phyloP scores from a whole-genome alignment of 2,888 invertebrate genomes.

The Lagria hirta region DNA sequence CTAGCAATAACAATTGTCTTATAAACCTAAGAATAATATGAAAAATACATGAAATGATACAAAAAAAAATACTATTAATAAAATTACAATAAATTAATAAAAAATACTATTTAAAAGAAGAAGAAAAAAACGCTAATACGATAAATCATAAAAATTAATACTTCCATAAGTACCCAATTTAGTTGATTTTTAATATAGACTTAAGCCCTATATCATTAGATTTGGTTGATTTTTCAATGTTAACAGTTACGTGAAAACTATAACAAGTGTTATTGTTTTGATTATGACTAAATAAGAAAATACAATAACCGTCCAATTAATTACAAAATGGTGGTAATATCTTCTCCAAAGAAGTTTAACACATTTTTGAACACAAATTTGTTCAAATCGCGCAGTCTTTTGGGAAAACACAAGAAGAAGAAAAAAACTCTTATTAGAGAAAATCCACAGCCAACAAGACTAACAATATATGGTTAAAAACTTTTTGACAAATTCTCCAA shows the following conservation, averaged over 20 bases:
- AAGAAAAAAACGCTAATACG: conserved; percentile 10
- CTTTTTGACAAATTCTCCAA: conserved; percentile 10
- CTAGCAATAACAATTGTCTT: conserved; percentile 29
- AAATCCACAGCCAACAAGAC: conserved; percentile 29
- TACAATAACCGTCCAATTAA: conserved; percentile 15
- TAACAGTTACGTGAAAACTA: conserved; percentile 25
- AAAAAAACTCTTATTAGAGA: conserved; percentile 15
- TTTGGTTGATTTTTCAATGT: conserved; percentile 22
- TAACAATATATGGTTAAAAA: conserved; percentile 20
- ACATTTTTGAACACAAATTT: too few relatives aligned
- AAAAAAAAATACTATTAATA: conserved; percentile 12
- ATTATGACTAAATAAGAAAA: conserved; percentile 18
- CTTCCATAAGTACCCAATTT: conserved; percentile 23
- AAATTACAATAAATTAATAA: conserved; percentile 22
- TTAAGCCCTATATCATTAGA: conserved; percentile 21
- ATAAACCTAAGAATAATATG: conserved; percentile 21
- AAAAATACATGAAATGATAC: conserved; percentile 8
- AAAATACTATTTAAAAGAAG: conserved; percentile 7
- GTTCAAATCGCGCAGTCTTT: conserved; percentile 19
- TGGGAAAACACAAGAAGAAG: conserved; percentile 12
- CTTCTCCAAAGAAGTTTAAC: conserved; percentile 6
- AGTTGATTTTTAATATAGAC: conserved; percentile 10
- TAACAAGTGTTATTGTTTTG: conserved; percentile 27
- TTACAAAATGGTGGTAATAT: conserved; percentile 8
- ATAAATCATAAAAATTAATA: conserved; percentile 11